Evolutionary conservation across 2,888 invertebrate species (phyloP).

Genomic region (Pammene fasciana): DNA sequence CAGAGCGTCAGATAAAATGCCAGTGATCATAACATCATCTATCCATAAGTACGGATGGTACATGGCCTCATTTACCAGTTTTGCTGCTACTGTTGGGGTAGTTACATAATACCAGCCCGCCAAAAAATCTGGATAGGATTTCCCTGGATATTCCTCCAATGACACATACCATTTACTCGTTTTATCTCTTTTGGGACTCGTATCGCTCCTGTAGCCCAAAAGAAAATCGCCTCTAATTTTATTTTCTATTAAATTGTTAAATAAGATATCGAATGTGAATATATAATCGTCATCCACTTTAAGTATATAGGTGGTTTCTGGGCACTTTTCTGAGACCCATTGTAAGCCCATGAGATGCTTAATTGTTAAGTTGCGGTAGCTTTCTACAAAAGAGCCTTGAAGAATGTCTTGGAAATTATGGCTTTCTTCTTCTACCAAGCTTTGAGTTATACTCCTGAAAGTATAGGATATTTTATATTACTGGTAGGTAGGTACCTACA

Average conservation of each 20-base stretch:
- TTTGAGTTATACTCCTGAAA: constrained; percentile 76
- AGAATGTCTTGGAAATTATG: constrained; percentile 86
- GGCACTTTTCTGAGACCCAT: constrained; percentile 87
- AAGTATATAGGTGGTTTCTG: constrained; percentile 84
- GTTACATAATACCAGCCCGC: constrained; percentile 94
- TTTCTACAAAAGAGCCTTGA: constrained; percentile 90
- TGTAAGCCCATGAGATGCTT: constrained; percentile 92
- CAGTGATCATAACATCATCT: constrained; percentile 94
- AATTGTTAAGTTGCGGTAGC: constrained; percentile 91
- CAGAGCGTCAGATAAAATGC: constrained; percentile 86
- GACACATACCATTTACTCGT: constrained; percentile 93
- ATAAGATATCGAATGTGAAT: constrained; percentile 84
- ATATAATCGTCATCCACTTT: constrained; percentile 93
- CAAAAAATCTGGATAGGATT: constrained; percentile 88
- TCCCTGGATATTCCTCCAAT: constrained; percentile 83
- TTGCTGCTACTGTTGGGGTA: constrained; percentile 84
- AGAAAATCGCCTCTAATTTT: constrained; percentile 60
- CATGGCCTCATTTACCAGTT: constrained; percentile 81
- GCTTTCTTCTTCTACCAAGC: constrained; percentile 85
- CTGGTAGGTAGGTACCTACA: too few species aligned
- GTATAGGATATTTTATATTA: neutral
- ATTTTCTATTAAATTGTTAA: constrained; percentile 51
- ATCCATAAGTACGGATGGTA: constrained; percentile 93
- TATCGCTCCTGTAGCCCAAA: constrained; percentile 86
- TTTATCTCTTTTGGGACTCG: constrained; percentile 85